Percentiles rank a stretch among this genome's conserved stretches.
phyloP scores from a whole-genome alignment of 2,113 vertebrate genomes.

The Xenopus tropicalis region UCB_Xtro_10.0 CM004449.2:103330501-103331000 shows the following conservation, averaged over 20 bases:
- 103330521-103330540: too few species aligned
- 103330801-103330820: constrained; percentile 8
- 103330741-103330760: neutral
- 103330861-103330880: constrained; percentile 5
- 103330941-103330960: neutral
- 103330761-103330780: constrained; percentile 13
- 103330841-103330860: constrained; percentile 4
- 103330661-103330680: neutral
- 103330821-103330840: constrained; percentile 1
- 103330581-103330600: too few species aligned
- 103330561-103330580: too few species aligned
- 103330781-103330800: constrained; percentile 10
- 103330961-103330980: neutral
- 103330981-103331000: neutral
- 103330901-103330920: constrained; percentile 4
- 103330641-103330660: neutral
- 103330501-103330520: too few species aligned
- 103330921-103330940: neutral
- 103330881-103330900: neutral
- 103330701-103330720: neutral
- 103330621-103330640: too few species aligned
- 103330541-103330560: too few species aligned
- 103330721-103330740: neutral
- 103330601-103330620: too few species aligned
- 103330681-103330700: neutral